phyloP scores from a whole-genome alignment of 2,888 invertebrate species.

The Hylaea fasciaria region DNA sequence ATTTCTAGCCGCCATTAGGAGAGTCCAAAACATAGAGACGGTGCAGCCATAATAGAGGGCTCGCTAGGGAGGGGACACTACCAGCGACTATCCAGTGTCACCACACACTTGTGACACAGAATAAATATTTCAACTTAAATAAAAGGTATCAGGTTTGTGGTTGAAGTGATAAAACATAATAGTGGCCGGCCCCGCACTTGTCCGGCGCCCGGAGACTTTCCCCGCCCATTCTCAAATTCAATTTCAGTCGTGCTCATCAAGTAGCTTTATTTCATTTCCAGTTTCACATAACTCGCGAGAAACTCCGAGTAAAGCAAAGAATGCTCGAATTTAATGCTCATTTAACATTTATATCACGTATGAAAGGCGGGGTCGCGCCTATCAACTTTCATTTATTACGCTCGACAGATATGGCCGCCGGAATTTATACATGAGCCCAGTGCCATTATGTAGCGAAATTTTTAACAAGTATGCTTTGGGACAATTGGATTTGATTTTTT shows the following conservation, averaged over 20 bases:
- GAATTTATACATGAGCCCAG: conserved; percentile 26
- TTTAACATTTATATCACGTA: conserved; percentile 43
- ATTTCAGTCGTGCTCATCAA: conserved; percentile 21
- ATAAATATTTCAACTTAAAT: too few relatives aligned
- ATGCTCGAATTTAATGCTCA: conserved; percentile 34
- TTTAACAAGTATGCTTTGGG: conserved; percentile 21
- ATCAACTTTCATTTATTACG: conserved; percentile 43
- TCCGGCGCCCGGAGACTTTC: not conserved
- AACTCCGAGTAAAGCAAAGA: conserved; percentile 33
- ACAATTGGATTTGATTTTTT: conserved; percentile 13
- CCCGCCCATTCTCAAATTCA: conserved; percentile 11
- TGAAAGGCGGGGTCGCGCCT: conserved; percentile 36
- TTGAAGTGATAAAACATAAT: not conserved
- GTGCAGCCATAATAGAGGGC: too few relatives aligned
- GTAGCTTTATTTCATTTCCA: conserved; percentile 31
- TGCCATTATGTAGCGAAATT: conserved; percentile 16
- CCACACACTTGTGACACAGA: too few relatives aligned
- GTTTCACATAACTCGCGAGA: conserved; percentile 24
- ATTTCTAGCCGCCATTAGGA: too few relatives aligned
- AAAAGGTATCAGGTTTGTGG: too few relatives aligned
- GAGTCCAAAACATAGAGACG: too few relatives aligned
- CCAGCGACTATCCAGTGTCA: too few relatives aligned
- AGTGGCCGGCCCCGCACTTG: not conserved
- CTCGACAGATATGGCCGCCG: conserved; percentile 25
- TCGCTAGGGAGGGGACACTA: too few relatives aligned